These are phyloP conservation scores for Marmota flaviventris DNA, from an alignment of 2,113 vertebrate species.

Conservation along the genomic window DNA sequence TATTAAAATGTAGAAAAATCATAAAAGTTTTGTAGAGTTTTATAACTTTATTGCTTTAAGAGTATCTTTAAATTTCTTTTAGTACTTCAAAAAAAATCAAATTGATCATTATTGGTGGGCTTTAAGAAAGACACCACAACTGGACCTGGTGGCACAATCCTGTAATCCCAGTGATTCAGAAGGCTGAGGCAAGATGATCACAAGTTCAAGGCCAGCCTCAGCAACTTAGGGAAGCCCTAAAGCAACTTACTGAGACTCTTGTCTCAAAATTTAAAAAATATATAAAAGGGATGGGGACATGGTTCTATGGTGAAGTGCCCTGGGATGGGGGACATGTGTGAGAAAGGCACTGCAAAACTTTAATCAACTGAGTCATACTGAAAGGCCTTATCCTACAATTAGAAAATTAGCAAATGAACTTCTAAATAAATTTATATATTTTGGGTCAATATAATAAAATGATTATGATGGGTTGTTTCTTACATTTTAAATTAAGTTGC, in stretches of 20 bases:
- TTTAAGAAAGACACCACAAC: background rate
- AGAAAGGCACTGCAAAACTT: background rate
- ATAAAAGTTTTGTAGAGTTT: slow-evolving; percentile 5
- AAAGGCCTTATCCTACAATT: background rate
- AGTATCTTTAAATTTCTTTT: background rate
- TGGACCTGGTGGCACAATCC: too few species aligned
- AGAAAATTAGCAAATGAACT: background rate
- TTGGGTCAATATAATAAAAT: background rate
- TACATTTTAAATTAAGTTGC: background rate
- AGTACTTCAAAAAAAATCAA: background rate
- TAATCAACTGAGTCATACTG: background rate
- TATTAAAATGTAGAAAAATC: background rate
- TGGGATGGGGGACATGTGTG: too few species aligned
- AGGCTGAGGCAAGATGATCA: too few species aligned
- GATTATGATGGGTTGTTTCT: background rate
- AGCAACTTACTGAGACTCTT: too few species aligned
- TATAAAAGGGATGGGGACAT: too few species aligned
- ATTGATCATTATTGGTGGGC: background rate
- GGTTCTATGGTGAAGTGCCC: too few species aligned
- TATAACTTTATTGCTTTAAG: background rate
- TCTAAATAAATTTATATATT: background rate
- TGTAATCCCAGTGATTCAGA: too few species aligned
- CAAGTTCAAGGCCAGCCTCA: too few species aligned
- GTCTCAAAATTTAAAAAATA: too few species aligned
- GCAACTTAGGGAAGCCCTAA: too few species aligned